These are phyloP conservation scores for Sula dactylatra DNA, from an alignment of 2,113 vertebrate species.

Conservation along the genomic window DNA sequence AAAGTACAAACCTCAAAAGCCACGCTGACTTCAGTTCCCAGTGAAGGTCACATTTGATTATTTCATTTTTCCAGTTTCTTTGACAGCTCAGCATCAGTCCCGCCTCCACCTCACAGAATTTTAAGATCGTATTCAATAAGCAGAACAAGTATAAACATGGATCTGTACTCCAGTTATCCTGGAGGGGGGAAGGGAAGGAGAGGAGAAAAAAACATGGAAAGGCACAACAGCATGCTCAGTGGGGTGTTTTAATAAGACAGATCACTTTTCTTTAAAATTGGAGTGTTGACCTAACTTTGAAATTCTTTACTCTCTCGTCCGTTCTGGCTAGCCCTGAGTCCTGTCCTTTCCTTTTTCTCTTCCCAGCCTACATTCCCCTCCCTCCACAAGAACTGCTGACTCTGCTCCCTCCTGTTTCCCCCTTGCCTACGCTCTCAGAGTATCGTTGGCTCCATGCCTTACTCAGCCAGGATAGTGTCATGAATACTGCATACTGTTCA, in stretches of 20 bases:
- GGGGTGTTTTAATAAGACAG: not conserved
- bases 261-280: not conserved
- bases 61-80: not conserved
- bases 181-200: no score
- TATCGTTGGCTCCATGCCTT: constrained; percentile 13
- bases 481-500: constrained; percentile 50
- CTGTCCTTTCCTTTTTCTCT: not conserved
- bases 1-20: not conserved
- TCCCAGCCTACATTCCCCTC: not conserved
- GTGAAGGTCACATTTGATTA: not conserved
- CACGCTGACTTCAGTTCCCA: not conserved
- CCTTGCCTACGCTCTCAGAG: not conserved
- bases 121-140: constrained; percentile 32
- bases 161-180: not conserved
- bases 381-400: constrained; percentile 6
- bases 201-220: not conserved
- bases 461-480: not conserved
- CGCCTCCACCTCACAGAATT: constrained; percentile 7
- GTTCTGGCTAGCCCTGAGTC: not conserved
- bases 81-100: not conserved
- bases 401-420: constrained; percentile 4
- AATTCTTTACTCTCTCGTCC: not conserved
- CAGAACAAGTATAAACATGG: constrained; percentile 21
- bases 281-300: not conserved
- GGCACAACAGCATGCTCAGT: not conserved